Base-by-base conservation (phyloP, 1,140 invertebrate genomes). In the Monomorium pharaonis region DNA sequence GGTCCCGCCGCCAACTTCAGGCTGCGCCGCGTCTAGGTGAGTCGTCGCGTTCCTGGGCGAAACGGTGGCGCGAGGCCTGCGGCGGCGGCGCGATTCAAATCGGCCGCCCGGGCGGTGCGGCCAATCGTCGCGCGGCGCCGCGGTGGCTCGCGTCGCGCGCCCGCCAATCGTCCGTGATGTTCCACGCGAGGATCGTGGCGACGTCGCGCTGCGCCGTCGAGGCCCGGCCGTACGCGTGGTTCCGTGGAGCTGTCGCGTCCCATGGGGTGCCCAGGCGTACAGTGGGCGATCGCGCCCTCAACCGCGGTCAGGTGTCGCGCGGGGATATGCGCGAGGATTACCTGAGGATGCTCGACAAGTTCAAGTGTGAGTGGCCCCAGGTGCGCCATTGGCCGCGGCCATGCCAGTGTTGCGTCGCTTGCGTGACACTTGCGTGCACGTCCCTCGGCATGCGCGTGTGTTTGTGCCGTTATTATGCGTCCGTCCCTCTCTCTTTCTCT, bases 301-400 rank as follows among this genome's bases (percentile, higher is more conserved):
- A 72, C 33, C 67, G 62, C 42, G 87, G 88, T 18, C 76, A 70
- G 24, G 88, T 94, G 21, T 90, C 94, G 30, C 91, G 92, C n/a
- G 90, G 93, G 9, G 84, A 86, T 67, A 94, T 95, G 94, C 92
- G 84, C 18, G 49, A 89, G 1, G 93, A 94, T 85, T 95, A 95
- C 75, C 54, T 80, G 10, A 94, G 88, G 81, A 93, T 92, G 86
- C 85, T 90, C 51, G 92, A 93, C 14, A 95, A 95, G 83, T 95
- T 93, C 88, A 92, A 93, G 88, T 95, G 94, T 95, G 65, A 95
- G 94, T 95, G 91, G 9, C 2, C n/a, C n/a, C 12, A 16, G 3
- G 51, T 37, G 10, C 47, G 5, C n/a, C n/a, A 16, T 42, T n/a
- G 47, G 67, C 16, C 9, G 67, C 63, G 10, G 88, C 88, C 88